Evolutionary conservation across 2,113 vertebrate genomes (phyloP).

Genomic region (Cephalopholis sonnerati): DNA sequence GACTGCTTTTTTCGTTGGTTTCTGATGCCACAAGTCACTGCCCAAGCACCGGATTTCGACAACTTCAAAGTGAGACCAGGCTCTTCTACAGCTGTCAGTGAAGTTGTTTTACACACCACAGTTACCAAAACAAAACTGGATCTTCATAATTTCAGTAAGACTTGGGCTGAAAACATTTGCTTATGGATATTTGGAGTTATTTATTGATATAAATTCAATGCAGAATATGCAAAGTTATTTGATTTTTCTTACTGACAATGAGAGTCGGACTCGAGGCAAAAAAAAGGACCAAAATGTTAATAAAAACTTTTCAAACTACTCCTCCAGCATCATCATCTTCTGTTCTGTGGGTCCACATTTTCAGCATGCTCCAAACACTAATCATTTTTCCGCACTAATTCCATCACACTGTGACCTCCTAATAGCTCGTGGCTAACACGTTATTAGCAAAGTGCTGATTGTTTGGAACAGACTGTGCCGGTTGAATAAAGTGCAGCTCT

Average conservation of each 20-base stretch:
- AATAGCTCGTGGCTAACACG: neutral
- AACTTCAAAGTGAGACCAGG: no score
- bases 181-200: no score
- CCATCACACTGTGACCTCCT: neutral
- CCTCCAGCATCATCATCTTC: neutral
- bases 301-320: neutral
- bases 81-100: no score
- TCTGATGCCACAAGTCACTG: no score
- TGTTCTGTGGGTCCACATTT: neutral
- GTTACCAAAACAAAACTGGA: no score
- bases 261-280: neutral
- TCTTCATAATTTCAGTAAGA: no score
- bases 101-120: no score
- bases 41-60: no score
- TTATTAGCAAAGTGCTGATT: slow-evolving; percentile 7
- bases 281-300: neutral
- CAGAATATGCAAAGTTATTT: no score
- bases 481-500: slow-evolving; percentile 25
- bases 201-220: no score
- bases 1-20: no score
- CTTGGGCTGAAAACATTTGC: no score
- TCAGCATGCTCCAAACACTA: neutral
- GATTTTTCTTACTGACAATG: neutral
- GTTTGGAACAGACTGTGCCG: slow-evolving; percentile 24
- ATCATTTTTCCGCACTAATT: neutral